These are phyloP conservation scores for Drosophila subpulchrella DNA, from an alignment of 1,140 invertebrate species.

Conservation along the genomic window DNA sequence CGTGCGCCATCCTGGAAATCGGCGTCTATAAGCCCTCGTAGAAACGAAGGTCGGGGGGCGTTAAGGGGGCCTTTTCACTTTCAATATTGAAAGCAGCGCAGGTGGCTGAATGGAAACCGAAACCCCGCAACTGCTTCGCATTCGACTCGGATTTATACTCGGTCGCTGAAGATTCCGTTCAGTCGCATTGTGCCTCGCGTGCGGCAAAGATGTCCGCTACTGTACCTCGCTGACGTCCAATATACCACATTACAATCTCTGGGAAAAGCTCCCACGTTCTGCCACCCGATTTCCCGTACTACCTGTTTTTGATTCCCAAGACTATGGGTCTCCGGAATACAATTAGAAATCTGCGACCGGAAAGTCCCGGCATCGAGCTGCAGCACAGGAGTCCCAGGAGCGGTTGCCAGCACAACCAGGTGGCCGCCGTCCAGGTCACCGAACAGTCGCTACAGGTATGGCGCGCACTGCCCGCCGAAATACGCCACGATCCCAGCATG, in stretches of 20 bases:
- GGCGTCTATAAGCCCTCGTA: constrained; percentile 3
- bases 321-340: constrained; percentile 69
- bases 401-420: constrained; percentile 30
- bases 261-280: constrained; percentile 18
- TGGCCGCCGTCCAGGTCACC: constrained; percentile 85
- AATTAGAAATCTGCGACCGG: constrained; percentile 57
- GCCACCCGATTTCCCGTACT: neutral
- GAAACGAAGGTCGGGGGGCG: neutral
- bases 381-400: constrained; percentile 45
- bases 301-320: neutral
- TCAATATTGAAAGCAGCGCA: constrained; percentile 73
- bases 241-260: constrained; percentile 1
- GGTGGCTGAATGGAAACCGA: constrained; percentile 59
- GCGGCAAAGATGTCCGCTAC: constrained; percentile 52
- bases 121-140: constrained; percentile 59
- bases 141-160: constrained; percentile 20
- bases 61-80: constrained; percentile 10
- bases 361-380: constrained; percentile 53
- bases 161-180: constrained; percentile 43
- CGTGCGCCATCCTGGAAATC: constrained; percentile 66
- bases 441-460: constrained; percentile 87
- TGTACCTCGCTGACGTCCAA: constrained; percentile 9
- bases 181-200: constrained; percentile 60
- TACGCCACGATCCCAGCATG: constrained; percentile 87
- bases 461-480: constrained; percentile 87